Evolutionary conservation across 2,888 invertebrate genomes (phyloP).

Genomic region (Meiosimyza decipiens): DNA sequence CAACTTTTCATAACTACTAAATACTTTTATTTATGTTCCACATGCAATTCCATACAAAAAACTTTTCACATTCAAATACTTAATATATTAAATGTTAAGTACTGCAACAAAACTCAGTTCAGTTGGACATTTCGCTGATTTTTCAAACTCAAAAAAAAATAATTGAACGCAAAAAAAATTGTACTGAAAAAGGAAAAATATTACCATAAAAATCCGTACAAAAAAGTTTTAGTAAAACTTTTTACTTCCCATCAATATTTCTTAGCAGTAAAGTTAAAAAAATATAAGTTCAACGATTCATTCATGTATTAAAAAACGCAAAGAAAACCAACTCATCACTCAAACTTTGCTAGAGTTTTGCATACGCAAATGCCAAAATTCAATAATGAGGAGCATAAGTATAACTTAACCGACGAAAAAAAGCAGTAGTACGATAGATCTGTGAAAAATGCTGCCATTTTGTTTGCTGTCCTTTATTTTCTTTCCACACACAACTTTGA

Average conservation of each 20-base stretch:
- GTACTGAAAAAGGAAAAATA: background rate
- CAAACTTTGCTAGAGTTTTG: constrained; percentile 1
- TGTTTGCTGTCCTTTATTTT: constrained; percentile 17
- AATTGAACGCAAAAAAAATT: background rate
- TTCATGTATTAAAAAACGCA: constrained; percentile 13
- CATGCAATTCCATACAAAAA: constrained; percentile 21
- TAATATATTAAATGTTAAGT: constrained; percentile 36
- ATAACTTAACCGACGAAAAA: background rate
- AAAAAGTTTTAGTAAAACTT: constrained; percentile 16
- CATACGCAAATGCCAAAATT: constrained; percentile 30
- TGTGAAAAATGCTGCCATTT: constrained; percentile 22
- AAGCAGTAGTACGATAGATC: background rate
- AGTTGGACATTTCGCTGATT: constrained; percentile 30
- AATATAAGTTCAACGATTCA: constrained; percentile 6
- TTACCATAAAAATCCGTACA: background rate
- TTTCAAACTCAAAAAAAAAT: background rate
- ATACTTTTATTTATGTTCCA: constrained; percentile 33
- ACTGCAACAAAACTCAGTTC: background rate
- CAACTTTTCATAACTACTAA: constrained; percentile 9
- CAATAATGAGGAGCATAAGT: constrained; percentile 22
- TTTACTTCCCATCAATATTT: background rate
- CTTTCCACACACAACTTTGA: background rate
- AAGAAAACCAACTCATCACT: constrained; percentile 15
- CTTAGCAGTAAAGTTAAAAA: no score
- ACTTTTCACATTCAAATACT: constrained; percentile 35